Percentiles rank a stretch among this genome's conserved stretches.
These are phyloP conservation scores for Zalophus californianus DNA, from an alignment of 2,797 vertebrate genomes.

Conservation along the genomic window DNA sequence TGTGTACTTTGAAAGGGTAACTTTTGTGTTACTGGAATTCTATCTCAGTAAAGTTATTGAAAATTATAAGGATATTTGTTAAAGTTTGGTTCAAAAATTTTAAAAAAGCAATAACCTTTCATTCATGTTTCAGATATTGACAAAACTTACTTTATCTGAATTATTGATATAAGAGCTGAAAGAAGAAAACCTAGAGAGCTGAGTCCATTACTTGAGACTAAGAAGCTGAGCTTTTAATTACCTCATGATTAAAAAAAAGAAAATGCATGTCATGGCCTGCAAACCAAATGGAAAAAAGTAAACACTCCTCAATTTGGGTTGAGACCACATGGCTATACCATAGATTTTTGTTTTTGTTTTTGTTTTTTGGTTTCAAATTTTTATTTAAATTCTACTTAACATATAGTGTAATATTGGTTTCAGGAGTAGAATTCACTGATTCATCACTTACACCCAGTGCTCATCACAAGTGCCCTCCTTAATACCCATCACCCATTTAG, in stretches of 20 bases:
- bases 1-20: neutral
- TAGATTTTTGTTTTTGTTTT: neutral
- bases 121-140: neutral
- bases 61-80: neutral
- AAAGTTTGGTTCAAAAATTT: neutral
- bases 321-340: neutral
- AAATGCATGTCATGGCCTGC: neutral
- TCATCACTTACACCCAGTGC: too few relatives aligned
- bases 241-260: neutral
- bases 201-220: neutral
- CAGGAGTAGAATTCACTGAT: too few relatives aligned
- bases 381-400: too few relatives aligned
- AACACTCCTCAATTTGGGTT: neutral
- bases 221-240: neutral
- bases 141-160: neutral
- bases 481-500: too few relatives aligned
- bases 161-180: neutral
- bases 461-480: too few relatives aligned
- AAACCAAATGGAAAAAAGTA: neutral
- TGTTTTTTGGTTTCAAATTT: too few relatives aligned
- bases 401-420: too few relatives aligned
- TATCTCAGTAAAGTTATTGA: neutral
- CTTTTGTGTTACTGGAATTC: neutral
- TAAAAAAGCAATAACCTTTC: neutral
- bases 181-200: neutral